Evolutionary conservation across 2,113 vertebrate species (phyloP).

Genomic region (Eulemur rufifrons): DNA sequence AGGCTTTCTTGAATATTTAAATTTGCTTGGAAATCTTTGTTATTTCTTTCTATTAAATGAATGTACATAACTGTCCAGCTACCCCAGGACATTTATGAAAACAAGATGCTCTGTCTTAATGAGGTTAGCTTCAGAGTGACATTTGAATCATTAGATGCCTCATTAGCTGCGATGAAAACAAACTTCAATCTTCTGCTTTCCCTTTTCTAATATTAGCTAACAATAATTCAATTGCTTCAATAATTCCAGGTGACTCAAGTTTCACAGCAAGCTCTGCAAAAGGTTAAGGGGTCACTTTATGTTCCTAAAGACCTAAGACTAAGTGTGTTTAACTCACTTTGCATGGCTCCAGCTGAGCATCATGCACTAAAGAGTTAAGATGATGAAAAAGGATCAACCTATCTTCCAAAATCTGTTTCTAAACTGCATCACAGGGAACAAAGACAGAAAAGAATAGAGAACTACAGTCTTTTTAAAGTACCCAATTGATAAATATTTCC

Average conservation of each 20-base stretch:
- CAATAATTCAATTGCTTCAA: neutral
- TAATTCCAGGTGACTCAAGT: slow-evolving; percentile 19
- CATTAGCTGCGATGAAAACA: slow-evolving; percentile 43
- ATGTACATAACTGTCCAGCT: slow-evolving; percentile 3
- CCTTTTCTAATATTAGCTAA: slow-evolving; percentile 32
- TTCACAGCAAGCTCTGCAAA: neutral
- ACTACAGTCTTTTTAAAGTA: neutral
- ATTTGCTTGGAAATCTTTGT: neutral
- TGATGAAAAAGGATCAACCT: neutral
- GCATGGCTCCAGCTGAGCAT: neutral
- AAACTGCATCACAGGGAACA: neutral
- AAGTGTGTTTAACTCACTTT: neutral
- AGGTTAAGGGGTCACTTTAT: neutral
- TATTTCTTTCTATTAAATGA: slow-evolving; percentile 28
- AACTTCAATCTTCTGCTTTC: slow-evolving; percentile 20
- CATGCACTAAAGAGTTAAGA: neutral
- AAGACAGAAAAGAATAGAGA: neutral
- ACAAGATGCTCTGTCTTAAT: slow-evolving; percentile 50
- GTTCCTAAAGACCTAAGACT: neutral
- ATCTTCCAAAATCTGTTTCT: neutral
- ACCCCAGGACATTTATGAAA: slow-evolving; percentile 41
- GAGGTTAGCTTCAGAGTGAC: slow-evolving; percentile 37
- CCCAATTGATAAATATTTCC: neutral
- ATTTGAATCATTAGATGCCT: slow-evolving; percentile 56
- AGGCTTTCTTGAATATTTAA: slow-evolving; percentile 4